Base-by-base conservation (phyloP, 2,113 vertebrate species). In the Falcunculus frontatus region DNA sequence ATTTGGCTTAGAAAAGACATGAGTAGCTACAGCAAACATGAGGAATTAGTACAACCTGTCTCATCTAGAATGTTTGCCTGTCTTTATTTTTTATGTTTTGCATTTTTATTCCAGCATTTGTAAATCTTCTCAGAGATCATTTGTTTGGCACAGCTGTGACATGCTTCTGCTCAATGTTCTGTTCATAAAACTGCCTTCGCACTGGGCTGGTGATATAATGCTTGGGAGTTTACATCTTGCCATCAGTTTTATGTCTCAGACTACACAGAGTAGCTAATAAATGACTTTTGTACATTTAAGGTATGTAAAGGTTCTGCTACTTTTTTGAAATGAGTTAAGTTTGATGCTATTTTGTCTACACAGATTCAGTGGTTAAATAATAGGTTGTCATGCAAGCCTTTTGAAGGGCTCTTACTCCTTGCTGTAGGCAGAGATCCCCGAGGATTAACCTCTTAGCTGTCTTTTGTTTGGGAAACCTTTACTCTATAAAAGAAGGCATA, bases 131-230 rank as follows among this genome's bases (percentile, higher is more conserved):
- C 29, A 68, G 65, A 85, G n/a, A 64, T 85, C 23, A 46, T 85
- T 95, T 85, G 23, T 97, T 87, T 91, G 41, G 25, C 70, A 88
- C 17, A 73, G 21, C 33, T 75, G 55, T 81, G 93, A 59, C 55
- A n/a, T 7, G 26, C 15, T 89, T 89, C 81, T 84, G 12, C 30
- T 84, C 57, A 64, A 21, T 56, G 33, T 67, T 75, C 3, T 2
- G 37, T 87, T 95, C 67, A 93, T 90, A 82, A 91, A 96, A 73
- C n/a, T 76, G n/a, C 46, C 69, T 90, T 44, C 90, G 13, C 60
- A 30, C 65, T 49, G 37, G 37, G n/a, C 20, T 79, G 32, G 33
- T 82, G 74, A 95, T 78, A 72, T 22, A 95, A 78, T 55, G 35
- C 25, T 57, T 35, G 22, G 16, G 19, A 94, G 13, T 89, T 78